Evolutionary conservation across 2,113 vertebrate species (phyloP).

Genomic region (Neotragus moschatus): DNA sequence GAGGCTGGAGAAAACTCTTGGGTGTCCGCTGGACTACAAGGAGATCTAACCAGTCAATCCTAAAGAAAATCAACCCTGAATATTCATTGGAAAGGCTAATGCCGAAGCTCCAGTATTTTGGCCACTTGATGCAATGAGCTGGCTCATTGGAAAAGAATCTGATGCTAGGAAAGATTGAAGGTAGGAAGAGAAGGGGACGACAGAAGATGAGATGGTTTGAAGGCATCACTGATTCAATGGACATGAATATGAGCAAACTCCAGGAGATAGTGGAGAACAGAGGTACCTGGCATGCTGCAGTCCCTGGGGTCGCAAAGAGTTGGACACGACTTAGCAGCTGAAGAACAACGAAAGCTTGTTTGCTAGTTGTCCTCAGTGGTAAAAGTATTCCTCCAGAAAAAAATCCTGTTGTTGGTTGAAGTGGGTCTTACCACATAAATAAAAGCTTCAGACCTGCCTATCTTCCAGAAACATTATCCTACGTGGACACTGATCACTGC

Average conservation of each 20-base stretch:
- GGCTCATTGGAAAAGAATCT: background rate
- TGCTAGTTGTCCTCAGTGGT: background rate
- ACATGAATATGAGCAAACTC: background rate
- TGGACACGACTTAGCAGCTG: background rate
- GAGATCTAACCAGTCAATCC: background rate
- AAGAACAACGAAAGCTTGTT: background rate
- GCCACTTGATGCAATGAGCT: background rate
- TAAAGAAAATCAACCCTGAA: background rate
- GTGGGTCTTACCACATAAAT: background rate
- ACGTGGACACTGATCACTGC: background rate
- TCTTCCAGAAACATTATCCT: background rate
- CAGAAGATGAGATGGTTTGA: background rate
- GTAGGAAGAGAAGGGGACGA: background rate
- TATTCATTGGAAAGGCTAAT: background rate
- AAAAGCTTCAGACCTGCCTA: background rate
- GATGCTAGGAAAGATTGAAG: background rate
- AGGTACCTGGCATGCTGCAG: background rate
- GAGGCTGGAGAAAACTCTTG: background rate
- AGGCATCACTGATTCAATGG: background rate
- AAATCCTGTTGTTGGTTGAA: background rate
- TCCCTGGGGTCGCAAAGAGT: background rate
- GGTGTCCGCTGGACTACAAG: background rate
- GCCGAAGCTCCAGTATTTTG: background rate
- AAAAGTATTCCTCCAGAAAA: background rate
- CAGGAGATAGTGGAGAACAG: background rate